Conservation (phyloP, 2,797 vertebrate species). For the Rhinophrynus dorsalis region DNA sequence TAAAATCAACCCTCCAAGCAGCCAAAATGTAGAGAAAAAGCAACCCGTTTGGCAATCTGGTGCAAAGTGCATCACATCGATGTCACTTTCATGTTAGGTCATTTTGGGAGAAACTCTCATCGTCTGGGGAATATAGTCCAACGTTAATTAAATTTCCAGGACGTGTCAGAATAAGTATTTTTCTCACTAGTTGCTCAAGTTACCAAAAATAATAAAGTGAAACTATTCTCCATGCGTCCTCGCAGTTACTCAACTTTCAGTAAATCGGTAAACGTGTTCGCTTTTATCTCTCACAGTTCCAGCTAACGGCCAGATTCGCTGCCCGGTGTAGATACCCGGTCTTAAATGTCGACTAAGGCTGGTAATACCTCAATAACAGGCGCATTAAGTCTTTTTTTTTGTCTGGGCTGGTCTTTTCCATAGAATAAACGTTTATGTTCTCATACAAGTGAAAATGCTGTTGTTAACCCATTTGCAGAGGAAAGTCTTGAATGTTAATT, state of each 20-base stretch:
- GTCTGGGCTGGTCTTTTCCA: background rate
- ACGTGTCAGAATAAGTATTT: background rate
- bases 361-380: slow-evolving; percentile 5
- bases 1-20: too few relatives aligned
- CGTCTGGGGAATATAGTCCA: slow-evolving; percentile 12
- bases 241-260: slow-evolving; percentile 33
- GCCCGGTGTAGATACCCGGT: background rate
- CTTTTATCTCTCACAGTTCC: slow-evolving; percentile 23
- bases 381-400: slow-evolving; percentile 4
- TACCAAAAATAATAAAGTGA: slow-evolving; percentile 38
- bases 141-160: slow-evolving; percentile 35
- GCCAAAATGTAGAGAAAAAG: too few relatives aligned
- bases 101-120: slow-evolving; percentile 6
- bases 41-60: background rate
- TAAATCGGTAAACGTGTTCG: background rate
- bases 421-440: too few relatives aligned
- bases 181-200: slow-evolving; percentile 24
- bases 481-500: too few relatives aligned
- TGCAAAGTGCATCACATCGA: slow-evolving; percentile 1
- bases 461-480: too few relatives aligned
- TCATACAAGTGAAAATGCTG: too few relatives aligned
- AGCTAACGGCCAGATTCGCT: background rate
- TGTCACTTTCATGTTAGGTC: slow-evolving; percentile 20
- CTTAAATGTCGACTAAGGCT: slow-evolving; percentile 12
- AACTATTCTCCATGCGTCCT: slow-evolving; percentile 11